Evolutionary conservation across 2,113 vertebrate species (phyloP).

Genomic region (Mormyrus iriodes): DNA sequence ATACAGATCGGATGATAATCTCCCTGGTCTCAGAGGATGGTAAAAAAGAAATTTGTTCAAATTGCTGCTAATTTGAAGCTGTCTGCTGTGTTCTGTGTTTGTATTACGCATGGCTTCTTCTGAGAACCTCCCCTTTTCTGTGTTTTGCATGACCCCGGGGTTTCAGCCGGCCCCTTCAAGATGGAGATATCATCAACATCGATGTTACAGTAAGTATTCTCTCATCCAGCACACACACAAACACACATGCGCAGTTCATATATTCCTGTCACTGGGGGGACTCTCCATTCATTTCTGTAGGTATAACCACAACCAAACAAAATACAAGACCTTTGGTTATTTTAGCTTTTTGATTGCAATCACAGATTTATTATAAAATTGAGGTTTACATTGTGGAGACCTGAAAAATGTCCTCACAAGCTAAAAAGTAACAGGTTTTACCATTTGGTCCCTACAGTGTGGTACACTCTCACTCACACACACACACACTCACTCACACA

Average conservation of each 20-base stretch:
- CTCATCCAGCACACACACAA: not conserved
- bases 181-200: constrained; percentile 97
- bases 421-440: not conserved
- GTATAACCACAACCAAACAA: not conserved
- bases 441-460: not conserved
- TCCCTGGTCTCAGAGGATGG: constrained; percentile 32
- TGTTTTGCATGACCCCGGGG: constrained; percentile 15
- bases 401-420: not conserved
- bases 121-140: constrained; percentile 42
- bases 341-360: not conserved
- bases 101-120: constrained; percentile 49
- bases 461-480: not conserved
- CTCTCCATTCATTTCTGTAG: not conserved
- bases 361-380: not conserved
- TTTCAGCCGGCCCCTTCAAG: constrained; percentile 84
- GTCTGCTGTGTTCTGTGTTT: constrained; percentile 54
- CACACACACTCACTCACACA: not conserved
- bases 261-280: not conserved
- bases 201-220: constrained; percentile 90
- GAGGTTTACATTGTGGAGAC: not conserved
- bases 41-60: constrained; percentile 39
- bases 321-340: not conserved
- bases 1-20: constrained; percentile 49
- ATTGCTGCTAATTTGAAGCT: constrained; percentile 42
- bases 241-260: not conserved